These are phyloP conservation scores for Parauchenoglanis punctatus DNA, from an alignment of 2,797 vertebrate genomes.

Conservation along the genomic window DNA sequence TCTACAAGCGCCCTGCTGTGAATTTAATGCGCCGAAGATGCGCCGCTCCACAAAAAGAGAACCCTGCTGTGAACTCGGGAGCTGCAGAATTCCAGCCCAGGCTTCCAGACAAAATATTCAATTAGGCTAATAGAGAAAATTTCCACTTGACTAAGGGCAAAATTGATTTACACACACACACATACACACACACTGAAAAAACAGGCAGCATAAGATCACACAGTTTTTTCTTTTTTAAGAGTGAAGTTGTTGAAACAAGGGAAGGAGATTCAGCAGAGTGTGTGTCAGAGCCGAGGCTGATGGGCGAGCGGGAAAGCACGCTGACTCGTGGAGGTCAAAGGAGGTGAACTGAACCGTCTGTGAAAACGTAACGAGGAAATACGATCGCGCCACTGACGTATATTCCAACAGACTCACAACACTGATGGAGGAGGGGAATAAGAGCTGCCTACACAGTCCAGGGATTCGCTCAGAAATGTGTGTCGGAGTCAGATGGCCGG, in stretches of 20 bases:
- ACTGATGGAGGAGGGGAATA: conserved; percentile 60
- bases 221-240: not conserved
- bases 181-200: conserved; percentile 36
- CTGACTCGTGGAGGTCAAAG: conserved; percentile 50
- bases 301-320: not conserved
- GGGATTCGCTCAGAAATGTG: conserved; percentile 66
- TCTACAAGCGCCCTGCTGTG: conserved; percentile 20
- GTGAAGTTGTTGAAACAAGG: conserved; percentile 55
- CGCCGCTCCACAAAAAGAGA: conserved; percentile 37
- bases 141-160: conserved; percentile 59
- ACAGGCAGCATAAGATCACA: conserved; percentile 47
- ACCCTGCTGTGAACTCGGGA: conserved; percentile 46
- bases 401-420: conserved; percentile 63
- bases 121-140: conserved; percentile 55
- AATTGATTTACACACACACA: conserved; percentile 46
- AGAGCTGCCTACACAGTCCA: conserved; percentile 49
- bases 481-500: conserved; percentile 60
- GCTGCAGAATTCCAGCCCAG: conserved; percentile 45
- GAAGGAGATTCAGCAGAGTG: conserved; percentile 52
- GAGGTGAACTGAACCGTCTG: conserved; percentile 62
- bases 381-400: conserved; percentile 68
- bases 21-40: conserved; percentile 38
- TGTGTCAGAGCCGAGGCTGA: conserved; percentile 5
- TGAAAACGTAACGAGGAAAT: conserved; percentile 65
- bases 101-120: conserved; percentile 59